Conservation (phyloP, 2,888 invertebrate species). For the Hirtodrosophila duncani region DNA sequence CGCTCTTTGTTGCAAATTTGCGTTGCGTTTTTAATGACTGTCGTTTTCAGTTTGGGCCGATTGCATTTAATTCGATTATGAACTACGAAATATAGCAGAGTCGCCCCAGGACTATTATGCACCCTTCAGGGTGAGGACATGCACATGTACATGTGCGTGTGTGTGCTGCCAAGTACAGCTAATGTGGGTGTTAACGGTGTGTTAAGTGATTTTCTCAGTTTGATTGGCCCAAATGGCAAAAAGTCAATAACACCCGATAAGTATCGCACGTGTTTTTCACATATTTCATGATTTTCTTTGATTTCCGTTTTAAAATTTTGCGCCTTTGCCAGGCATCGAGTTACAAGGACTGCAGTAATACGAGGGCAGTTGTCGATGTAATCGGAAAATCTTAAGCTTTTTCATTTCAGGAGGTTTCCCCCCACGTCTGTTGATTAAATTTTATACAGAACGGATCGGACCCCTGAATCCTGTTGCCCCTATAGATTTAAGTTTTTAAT, state of each 20-base stretch:
- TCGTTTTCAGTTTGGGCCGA: slow-evolving; percentile 39
- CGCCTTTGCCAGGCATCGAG: slow-evolving; percentile 6
- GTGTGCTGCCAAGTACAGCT: slow-evolving; percentile 62
- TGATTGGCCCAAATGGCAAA: slow-evolving; percentile 41
- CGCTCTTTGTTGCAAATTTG: slow-evolving; percentile 63
- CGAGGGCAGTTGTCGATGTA: no score
- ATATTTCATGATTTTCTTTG: slow-evolving; percentile 63
- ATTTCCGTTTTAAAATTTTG: slow-evolving; percentile 59
- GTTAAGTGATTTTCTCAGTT: slow-evolving; percentile 69
- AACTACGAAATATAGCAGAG: slow-evolving; percentile 10
- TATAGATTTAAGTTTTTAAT: no score
- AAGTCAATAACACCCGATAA: slow-evolving; percentile 59
- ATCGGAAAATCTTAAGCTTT: no score
- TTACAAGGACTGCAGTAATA: no score
- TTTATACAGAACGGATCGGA: no score
- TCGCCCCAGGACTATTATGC: slow-evolving; percentile 35
- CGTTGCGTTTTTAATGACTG: slow-evolving; percentile 70
- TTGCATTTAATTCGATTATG: slow-evolving; percentile 73
- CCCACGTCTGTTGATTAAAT: no score
- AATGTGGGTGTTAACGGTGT: slow-evolving; percentile 75
- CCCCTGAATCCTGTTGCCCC: no score
- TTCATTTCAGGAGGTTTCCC: no score
- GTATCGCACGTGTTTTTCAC: slow-evolving; percentile 71
- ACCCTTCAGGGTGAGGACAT: neutral
- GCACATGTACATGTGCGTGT: slow-evolving; percentile 11